Conservation (phyloP, 2,113 vertebrate species). For the Glaucomys volans region DNA sequence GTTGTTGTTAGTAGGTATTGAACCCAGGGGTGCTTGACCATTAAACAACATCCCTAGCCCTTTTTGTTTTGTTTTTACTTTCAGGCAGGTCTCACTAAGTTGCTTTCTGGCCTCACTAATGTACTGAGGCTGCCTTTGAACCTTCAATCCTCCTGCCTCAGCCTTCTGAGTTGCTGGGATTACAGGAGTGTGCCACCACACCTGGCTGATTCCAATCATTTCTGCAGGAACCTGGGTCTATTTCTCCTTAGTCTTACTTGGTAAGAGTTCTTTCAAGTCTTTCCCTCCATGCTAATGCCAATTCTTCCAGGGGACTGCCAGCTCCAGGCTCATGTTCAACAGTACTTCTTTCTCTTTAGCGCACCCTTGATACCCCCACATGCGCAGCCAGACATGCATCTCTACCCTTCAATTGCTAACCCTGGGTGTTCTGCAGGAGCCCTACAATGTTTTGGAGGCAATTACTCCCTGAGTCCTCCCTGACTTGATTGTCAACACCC, state of each 20-base stretch:
- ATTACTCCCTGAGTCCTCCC: not conserved
- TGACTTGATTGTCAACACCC: not conserved
- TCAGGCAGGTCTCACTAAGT: too few relatives aligned
- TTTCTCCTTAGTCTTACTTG: not conserved
- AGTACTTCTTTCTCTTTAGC: not conserved
- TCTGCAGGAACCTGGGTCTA: not conserved
- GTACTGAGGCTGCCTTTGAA: too few relatives aligned
- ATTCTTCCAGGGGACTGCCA: not conserved
- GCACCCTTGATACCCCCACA: not conserved
- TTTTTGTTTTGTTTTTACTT: too few relatives aligned
- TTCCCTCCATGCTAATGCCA: not conserved
- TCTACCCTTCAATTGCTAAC: not conserved
- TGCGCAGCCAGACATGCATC: not conserved
- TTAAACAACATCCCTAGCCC: too few relatives aligned
- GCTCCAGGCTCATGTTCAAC: not conserved
- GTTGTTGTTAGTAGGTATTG: too few relatives aligned
- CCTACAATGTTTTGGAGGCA: too few relatives aligned
- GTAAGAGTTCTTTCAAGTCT: not conserved
- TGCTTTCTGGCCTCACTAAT: too few relatives aligned
- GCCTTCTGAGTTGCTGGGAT: too few relatives aligned
- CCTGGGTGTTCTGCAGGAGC: accelerated
- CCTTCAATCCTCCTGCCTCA: too few relatives aligned
- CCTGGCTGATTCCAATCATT: not conserved
- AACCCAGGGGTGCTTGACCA: too few relatives aligned
- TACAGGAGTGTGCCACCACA: too few relatives aligned